phyloP scores from a whole-genome alignment of 2,113 vertebrate species.

The Oncorhynchus gorbuscha region DNA sequence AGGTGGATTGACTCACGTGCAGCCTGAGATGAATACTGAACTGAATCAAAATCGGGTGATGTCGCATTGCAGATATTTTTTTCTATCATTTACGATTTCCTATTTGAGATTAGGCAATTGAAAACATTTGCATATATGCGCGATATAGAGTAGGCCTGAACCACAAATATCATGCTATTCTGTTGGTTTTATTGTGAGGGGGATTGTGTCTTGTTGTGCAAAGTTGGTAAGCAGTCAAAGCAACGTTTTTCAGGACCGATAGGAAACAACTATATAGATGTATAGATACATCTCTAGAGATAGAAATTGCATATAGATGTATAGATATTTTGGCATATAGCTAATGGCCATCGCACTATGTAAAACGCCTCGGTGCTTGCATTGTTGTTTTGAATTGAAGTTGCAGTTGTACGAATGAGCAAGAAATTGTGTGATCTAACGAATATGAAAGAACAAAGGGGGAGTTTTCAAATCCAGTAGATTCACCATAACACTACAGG shows the following conservation, averaged over 20 bases:
- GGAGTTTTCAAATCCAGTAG: neutral
- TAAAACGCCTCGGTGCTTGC: neutral
- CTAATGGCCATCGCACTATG: neutral
- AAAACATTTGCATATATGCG: neutral
- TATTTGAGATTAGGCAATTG: neutral
- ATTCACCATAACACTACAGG: neutral
- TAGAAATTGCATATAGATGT: neutral
- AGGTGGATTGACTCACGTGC: neutral
- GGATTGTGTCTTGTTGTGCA: neutral
- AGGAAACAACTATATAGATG: neutral
- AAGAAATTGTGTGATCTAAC: no score
- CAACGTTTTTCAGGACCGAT: neutral
- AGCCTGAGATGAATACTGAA: neutral
- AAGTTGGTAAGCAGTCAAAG: neutral
- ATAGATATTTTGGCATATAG: no score
- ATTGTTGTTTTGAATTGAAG: neutral
- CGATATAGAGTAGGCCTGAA: neutral
- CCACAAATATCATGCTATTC: neutral
- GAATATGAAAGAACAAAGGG: neutral
- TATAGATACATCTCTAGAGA: neutral
- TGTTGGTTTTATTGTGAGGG: neutral
- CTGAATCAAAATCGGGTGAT: neutral
- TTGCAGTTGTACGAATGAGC: neutral
- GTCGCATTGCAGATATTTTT: constrained; percentile 5
- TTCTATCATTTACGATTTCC: neutral